Evolutionary conservation across 2,113 vertebrate genomes (phyloP).

Genomic region (Mystacornis crossleyi): DNA sequence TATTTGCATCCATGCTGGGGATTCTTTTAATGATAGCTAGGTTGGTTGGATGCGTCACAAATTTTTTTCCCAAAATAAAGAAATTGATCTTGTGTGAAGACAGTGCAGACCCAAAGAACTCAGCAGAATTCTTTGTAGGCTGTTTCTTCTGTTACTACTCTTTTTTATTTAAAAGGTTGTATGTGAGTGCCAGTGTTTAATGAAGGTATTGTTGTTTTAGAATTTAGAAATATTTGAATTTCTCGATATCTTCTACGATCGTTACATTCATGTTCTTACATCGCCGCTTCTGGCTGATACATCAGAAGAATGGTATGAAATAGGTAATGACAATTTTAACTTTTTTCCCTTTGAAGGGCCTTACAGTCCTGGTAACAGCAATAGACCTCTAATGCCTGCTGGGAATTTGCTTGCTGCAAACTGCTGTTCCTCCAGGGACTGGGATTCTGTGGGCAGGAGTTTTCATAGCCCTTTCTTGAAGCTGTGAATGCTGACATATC

Average conservation of each 20-base stretch:
- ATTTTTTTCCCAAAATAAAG: not conserved
- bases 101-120: not conserved
- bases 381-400: too few species aligned
- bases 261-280: constrained; percentile 94
- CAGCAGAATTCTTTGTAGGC: not conserved
- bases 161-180: not conserved
- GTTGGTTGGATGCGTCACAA: not conserved
- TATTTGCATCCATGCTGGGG: not conserved
- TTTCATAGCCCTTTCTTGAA: too few species aligned
- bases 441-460: not conserved
- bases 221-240: constrained; percentile 95
- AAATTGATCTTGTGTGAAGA: not conserved
- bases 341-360: not conserved
- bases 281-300: constrained; percentile 93
- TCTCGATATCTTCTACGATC: constrained; percentile 95
- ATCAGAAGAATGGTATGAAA: constrained; percentile 85
- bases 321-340: constrained; percentile 74
- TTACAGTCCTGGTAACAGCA: not conserved
- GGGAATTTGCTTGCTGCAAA: not conserved
- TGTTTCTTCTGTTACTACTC: not conserved
- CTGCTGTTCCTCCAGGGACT: not conserved
- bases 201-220: constrained; percentile 68
- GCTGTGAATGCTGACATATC: not conserved
- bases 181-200: not conserved
- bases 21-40: not conserved